phyloP scores from a whole-genome alignment of 2,888 invertebrate genomes.

The Drosophila melanocephala region DNA sequence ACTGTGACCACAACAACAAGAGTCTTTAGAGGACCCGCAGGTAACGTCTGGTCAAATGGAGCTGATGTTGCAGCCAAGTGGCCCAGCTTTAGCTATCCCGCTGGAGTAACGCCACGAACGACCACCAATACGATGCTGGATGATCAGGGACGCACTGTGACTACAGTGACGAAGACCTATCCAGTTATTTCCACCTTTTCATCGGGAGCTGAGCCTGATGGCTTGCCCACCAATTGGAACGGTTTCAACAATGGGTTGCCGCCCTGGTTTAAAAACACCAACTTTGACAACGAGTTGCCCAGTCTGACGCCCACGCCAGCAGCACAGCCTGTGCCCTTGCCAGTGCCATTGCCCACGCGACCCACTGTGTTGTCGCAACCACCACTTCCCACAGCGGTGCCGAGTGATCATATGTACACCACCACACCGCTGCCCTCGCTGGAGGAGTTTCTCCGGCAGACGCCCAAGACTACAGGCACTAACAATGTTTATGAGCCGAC shows the following conservation, averaged over 20 bases:
- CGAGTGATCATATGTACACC: background rate
- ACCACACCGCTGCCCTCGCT: slow-evolving; percentile 9
- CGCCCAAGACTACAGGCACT: background rate
- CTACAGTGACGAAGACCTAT: slow-evolving; percentile 45
- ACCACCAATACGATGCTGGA: slow-evolving; percentile 57
- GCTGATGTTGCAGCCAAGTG: slow-evolving; percentile 13
- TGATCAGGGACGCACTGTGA: slow-evolving; percentile 59
- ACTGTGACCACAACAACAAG: slow-evolving; percentile 58
- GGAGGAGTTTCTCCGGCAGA: background rate
- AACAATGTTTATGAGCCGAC: slow-evolving; percentile 57
- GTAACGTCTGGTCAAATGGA: slow-evolving; percentile 5
- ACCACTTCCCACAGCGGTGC: slow-evolving; percentile 37
- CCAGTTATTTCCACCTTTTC: slow-evolving; percentile 25
- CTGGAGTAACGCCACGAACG: slow-evolving; percentile 49
- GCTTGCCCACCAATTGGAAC: slow-evolving; percentile 6
- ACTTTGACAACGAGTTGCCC: background rate
- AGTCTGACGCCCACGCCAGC: background rate
- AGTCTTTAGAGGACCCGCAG: slow-evolving; percentile 35
- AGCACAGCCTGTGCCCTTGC: slow-evolving; percentile 9
- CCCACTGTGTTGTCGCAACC: slow-evolving; percentile 4
- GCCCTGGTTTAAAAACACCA: slow-evolving; percentile 10
- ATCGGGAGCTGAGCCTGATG: background rate
- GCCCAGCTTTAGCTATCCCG: slow-evolving; percentile 49
- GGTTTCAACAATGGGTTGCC: background rate
- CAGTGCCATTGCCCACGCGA: background rate